phyloP scores from a whole-genome alignment of 2,797 vertebrate genomes.

The Sebastes jordani region DNA sequence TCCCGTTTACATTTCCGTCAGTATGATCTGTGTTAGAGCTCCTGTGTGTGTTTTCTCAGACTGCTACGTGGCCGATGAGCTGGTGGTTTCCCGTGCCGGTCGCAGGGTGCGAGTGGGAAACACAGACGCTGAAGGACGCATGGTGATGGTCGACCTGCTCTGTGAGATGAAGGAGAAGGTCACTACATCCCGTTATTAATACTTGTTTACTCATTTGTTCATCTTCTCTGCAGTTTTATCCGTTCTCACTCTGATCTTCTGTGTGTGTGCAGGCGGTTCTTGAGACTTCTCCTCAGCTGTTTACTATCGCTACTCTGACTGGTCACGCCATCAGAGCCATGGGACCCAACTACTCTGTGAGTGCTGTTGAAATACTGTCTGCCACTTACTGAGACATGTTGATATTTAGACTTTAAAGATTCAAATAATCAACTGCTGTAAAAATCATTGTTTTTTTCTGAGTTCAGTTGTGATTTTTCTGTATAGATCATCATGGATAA shows the following conservation, averaged over 20 bases:
- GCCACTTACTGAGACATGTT: neutral
- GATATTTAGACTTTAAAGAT: neutral
- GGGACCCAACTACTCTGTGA: conserved; percentile 86
- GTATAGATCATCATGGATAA: conserved; percentile 87
- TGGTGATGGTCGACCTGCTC: conserved; percentile 88
- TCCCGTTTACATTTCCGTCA: neutral
- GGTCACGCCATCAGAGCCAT: conserved; percentile 87
- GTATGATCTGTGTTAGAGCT: neutral
- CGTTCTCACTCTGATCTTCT: neutral
- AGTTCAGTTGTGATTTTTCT: neutral
- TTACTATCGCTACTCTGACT: conserved; percentile 87
- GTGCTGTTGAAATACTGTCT: conserved; percentile 20
- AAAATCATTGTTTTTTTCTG: neutral
- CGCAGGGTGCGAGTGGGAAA: conserved; percentile 85
- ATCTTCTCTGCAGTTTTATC: neutral
- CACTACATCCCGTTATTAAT: neutral
- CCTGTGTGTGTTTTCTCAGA: conserved; percentile 58
- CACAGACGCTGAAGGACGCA: conserved; percentile 87
- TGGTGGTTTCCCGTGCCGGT: conserved; percentile 83
- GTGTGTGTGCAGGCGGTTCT: conserved; percentile 69
- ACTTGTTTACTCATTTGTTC: neutral
- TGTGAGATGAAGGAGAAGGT: conserved; percentile 89
- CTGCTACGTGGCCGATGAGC: conserved; percentile 87
- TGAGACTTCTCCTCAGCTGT: conserved; percentile 79
- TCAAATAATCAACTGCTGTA: neutral